Base-by-base conservation (phyloP, 2,888 invertebrate genomes). In the Stomorhina lunata region DNA sequence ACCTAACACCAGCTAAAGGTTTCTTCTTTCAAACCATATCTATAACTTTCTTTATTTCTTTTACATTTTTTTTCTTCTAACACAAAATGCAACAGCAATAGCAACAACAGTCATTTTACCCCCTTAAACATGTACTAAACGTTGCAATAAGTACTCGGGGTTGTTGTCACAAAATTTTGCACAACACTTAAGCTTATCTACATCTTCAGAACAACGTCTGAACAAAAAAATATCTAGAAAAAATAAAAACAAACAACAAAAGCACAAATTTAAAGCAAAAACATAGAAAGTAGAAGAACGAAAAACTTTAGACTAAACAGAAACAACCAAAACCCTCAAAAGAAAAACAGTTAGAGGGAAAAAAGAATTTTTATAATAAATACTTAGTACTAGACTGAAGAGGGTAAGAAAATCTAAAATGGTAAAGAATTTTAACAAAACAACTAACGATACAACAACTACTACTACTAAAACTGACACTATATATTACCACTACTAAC, bases 151-250 rank as follows among this genome's bases (percentile, higher is more conserved):
- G 78, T 75, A 61, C 71, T 79, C n/a, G 66, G 82, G 66, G 75
- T 79, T 79, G 82, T 82, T 82, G 78, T 82, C 82, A 79, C 82
- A 78, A 82, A 82, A 79, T 76, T 73, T 69, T 82, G 81, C 75
- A 78, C 78, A 75, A 78, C 79, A 82, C 82, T 82, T 79, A 66
- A 79, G 79, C 82, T 82, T 81, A 77, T 77, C 81, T 77, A 81
- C 77, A 68, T 79, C 78, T 75, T 69, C 27, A 79, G 53, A 69
- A 69, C 48, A 63, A 68, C 77, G 59, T 10, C 32, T n/a, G n/a
- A n/a, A n/a, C n/a, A n/a, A n/a, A n/a, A n/a, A n/a, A n/a, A n/a
- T n/a, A n/a, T n/a, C n/a, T n/a, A n/a, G n/a, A n/a, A n/a, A n/a
- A n/a, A 55, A 63, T 15, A 40, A 40, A 29, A 37, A 34, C 32